Conservation (phyloP, 2,888 invertebrate species). For the Melipona beecheii region DNA sequence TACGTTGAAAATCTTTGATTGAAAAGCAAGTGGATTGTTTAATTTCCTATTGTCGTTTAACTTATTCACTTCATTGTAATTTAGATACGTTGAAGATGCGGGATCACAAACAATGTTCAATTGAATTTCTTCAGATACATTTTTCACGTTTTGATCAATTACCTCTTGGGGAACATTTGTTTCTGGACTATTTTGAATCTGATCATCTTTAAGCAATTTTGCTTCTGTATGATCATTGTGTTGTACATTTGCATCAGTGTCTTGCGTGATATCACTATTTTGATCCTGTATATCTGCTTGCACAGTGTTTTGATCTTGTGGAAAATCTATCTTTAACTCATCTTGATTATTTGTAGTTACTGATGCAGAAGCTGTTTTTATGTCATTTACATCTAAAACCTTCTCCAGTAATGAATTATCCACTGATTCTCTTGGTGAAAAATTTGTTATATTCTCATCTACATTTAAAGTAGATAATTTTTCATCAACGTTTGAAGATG, state of each 20-base stretch:
- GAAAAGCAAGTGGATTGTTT: constrained; percentile 26
- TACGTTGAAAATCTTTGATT: constrained; percentile 29
- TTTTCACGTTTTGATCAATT: constrained; percentile 2
- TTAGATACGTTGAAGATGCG: constrained; percentile 7
- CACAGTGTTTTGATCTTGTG: constrained; percentile 19
- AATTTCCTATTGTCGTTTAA: constrained; percentile 12
- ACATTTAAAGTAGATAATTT: constrained; percentile 2
- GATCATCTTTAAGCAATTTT: constrained; percentile 8
- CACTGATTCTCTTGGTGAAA: not conserved
- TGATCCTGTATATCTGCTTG: not conserved
- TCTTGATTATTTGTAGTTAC: constrained; percentile 1
- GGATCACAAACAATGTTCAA: constrained; percentile 12
- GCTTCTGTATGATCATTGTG: constrained; percentile 9
- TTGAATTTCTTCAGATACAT: constrained; percentile 25
- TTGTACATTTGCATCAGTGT: not conserved
- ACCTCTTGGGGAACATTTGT: not conserved
- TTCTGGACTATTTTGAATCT: constrained; percentile 24
- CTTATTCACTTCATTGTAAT: constrained; percentile 34
- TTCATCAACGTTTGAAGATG: not conserved
- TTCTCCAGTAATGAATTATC: not conserved
- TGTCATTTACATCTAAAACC: constrained; percentile 7
- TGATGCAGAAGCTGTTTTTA: not conserved
- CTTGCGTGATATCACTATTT: not conserved
- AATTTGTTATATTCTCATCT: constrained; percentile 6
- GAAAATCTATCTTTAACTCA: not conserved